Base-by-base conservation (phyloP, 2,113 vertebrate genomes). In the Archilochus colubris region DNA sequence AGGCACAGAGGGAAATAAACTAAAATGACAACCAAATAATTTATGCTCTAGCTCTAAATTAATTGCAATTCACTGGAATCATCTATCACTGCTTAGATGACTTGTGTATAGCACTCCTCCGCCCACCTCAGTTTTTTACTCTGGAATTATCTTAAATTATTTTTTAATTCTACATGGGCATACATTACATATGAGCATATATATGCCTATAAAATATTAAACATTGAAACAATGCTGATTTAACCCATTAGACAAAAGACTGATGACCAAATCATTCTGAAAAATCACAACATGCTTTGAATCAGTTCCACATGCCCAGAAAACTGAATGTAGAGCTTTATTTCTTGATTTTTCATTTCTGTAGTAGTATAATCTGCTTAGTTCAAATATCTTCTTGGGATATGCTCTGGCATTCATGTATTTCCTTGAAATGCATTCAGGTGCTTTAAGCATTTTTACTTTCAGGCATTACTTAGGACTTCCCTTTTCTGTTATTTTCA, bases 401-500 rank as follows among this genome's bases (percentile, higher is more conserved):
- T 91, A 86, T 66, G 44, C 63, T 93, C 70, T 30, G 43, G 28
- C 17, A 69, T 58, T 72, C 79, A 73, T 66, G 79, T 69, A 87
- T 62, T 89, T 75, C 43, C 50, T 53, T 96, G 46, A 44, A 30
- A 67, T 83, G 92, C 20, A 4, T 79, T 88, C 57, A 75, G 0
- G 6, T 84, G 72, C 44, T 86, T 88, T 14, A 70, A 86, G 61
- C 64, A 30, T 55, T 91, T 85, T 87, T n/a, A 75, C 28, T 80
- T 80, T 73, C 55, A 85, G 86, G 76, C 30, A 1, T 55, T 77
- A 27, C 74, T 89, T 75, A 92, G 43, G 79, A 79, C 50, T 68
- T 91, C 40, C 36, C 31, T 91, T 79, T 64, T 87, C 91, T 95
- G 84, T 0, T 95, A 82, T 82, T 80, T 85, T 70, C 91, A 94